These are phyloP conservation scores for Axinella damicornis DNA, from an alignment of 37 sponge, comb jelly and placozoan species.

Conservation along the genomic window DNA sequence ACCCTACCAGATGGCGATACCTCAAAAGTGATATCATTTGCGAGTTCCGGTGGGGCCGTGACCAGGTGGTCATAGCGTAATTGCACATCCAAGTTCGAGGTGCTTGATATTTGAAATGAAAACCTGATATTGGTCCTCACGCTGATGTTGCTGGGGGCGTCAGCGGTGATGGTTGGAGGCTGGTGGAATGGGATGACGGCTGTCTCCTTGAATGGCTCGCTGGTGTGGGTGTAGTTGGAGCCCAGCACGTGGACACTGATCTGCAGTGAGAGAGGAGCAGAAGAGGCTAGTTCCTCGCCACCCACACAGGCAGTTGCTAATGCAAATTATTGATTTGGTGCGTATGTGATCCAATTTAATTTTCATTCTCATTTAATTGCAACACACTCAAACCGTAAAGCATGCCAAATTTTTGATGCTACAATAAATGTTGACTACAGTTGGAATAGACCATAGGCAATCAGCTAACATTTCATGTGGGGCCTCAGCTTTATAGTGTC, in stretches of 20 bases:
- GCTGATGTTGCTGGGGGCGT: conserved; percentile 7
- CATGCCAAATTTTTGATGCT: too few relatives aligned
- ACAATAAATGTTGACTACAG: too few relatives aligned
- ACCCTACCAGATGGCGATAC: not conserved
- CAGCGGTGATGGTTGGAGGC: conserved; percentile 31
- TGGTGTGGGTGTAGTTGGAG: conserved; percentile 50
- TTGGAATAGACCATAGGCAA: too few relatives aligned
- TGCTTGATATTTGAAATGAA: not conserved
- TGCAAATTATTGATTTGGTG: not conserved
- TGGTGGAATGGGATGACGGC: conserved; percentile 19
- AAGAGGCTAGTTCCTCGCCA: too few relatives aligned
- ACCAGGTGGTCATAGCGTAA: not conserved
- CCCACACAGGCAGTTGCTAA: too few relatives aligned
- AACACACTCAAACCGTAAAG: too few relatives aligned
- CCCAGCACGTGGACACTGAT: conserved; percentile 55
- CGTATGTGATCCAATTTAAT: too few relatives aligned
- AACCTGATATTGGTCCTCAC: conserved; percentile 12
- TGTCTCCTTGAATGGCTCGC: not conserved
- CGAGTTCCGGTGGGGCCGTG: conserved; percentile 1
- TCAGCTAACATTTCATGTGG: too few relatives aligned
- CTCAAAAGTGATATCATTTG: not conserved
- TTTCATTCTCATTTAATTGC: too few relatives aligned
- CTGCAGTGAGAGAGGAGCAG: conserved; percentile 5
- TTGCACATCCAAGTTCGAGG: not conserved
- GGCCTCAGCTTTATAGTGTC: too few relatives aligned